Evolutionary conservation across 2,797 vertebrate species (phyloP).

Genomic region (Sebastes variabilis): DNA sequence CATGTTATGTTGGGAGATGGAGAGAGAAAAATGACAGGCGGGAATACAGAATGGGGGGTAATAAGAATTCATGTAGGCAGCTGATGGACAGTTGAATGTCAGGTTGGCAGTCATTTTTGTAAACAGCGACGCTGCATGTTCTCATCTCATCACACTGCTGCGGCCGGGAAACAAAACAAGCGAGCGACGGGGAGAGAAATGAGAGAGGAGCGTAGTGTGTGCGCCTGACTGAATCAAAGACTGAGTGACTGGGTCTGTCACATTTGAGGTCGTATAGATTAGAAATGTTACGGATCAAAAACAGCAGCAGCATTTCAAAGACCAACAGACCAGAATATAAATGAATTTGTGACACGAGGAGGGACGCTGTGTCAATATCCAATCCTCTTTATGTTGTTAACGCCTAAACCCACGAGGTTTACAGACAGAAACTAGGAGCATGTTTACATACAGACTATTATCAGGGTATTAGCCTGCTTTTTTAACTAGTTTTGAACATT

Average conservation of each 20-base stretch:
- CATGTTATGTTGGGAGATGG: slow-evolving; percentile 25
- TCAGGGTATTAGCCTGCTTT: neutral
- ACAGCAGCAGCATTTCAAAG: slow-evolving; percentile 23
- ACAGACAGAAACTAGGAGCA: neutral
- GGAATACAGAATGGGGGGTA: slow-evolving; percentile 27
- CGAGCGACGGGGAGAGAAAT: slow-evolving; percentile 17
- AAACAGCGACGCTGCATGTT: slow-evolving; percentile 52
- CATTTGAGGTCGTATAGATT: slow-evolving; percentile 40
- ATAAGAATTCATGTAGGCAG: slow-evolving; percentile 60
- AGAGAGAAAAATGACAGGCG: slow-evolving; percentile 45
- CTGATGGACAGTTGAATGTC: slow-evolving; percentile 68
- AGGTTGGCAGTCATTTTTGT: slow-evolving; percentile 59
- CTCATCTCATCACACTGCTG: slow-evolving; percentile 48
- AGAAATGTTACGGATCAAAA: slow-evolving; percentile 37
- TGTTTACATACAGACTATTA: neutral
- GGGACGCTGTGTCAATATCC: slow-evolving; percentile 5
- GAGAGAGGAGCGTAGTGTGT: slow-evolving; percentile 17
- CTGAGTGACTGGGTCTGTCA: slow-evolving; percentile 22
- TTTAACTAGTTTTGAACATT: neutral
- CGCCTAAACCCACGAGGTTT: neutral
- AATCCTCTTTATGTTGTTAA: slow-evolving; percentile 17
- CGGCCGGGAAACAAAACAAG: slow-evolving; percentile 42
- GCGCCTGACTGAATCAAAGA: slow-evolving; percentile 45
- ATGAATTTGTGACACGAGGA: slow-evolving; percentile 20
- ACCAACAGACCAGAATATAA: slow-evolving; percentile 12